Evolutionary conservation across 2,797 vertebrate genomes (phyloP).

Genomic region (Morelia viridis): DNA sequence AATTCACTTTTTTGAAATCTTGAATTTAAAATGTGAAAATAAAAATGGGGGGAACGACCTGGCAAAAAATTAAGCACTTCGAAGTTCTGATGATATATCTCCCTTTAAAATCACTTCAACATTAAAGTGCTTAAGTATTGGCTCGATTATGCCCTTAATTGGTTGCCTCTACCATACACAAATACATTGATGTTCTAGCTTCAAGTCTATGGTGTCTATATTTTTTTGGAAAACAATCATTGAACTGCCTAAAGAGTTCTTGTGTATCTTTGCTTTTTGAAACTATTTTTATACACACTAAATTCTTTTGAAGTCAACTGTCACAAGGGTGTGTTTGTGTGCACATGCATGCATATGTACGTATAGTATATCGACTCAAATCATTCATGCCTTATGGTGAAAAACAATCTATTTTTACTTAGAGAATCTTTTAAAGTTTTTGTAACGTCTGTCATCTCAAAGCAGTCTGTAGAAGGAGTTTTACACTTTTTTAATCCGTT

Average conservation of each 20-base stretch:
- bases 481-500: conserved; percentile 42
- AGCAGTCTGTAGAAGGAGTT: conserved; percentile 56
- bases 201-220: conserved; percentile 57
- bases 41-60: conserved; percentile 24
- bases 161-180: conserved; percentile 55
- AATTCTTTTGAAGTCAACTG: conserved; percentile 11
- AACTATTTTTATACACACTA: conserved; percentile 55
- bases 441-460: conserved; percentile 44
- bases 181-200: conserved; percentile 53
- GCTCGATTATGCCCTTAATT: conserved; percentile 31
- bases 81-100: neutral
- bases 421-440: conserved; percentile 53
- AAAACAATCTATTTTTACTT: conserved; percentile 52
- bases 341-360: neutral
- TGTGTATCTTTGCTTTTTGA: conserved; percentile 65
- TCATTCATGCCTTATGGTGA: conserved; percentile 71
- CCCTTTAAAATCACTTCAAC: conserved; percentile 9
- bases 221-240: conserved; percentile 56
- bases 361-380: conserved; percentile 52
- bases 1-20: conserved; percentile 66
- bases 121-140: conserved; percentile 24
- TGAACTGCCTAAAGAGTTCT: conserved; percentile 60
- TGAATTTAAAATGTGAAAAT: conserved; percentile 74
- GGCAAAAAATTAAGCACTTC: conserved; percentile 27
- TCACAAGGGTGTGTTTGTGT: neutral